Percentiles rank a stretch among this genome's conserved stretches.
These are phyloP conservation scores for Lomographa bimaculata DNA, from an alignment of 2,888 invertebrate genomes.

Conservation along the genomic window DNA sequence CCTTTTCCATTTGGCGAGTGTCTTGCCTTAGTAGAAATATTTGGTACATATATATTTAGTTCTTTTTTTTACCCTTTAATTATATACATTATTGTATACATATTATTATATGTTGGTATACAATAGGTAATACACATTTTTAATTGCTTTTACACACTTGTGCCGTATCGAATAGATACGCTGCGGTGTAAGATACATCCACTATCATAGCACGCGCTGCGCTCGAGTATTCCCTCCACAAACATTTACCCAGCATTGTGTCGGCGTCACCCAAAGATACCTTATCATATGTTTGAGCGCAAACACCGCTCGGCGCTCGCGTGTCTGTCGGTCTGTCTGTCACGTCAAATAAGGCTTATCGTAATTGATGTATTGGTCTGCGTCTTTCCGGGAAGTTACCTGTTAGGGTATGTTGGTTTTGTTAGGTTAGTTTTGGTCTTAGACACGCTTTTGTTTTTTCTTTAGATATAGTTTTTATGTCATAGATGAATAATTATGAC, in stretches of 20 bases:
- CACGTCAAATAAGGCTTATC: slow-evolving; percentile 58
- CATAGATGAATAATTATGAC: no score
- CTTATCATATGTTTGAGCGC: slow-evolving; percentile 79
- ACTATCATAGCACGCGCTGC: slow-evolving; percentile 65
- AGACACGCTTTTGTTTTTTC: slow-evolving; percentile 9
- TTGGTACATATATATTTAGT: no score
- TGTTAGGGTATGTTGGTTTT: slow-evolving; percentile 28
- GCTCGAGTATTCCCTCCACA: slow-evolving; percentile 71
- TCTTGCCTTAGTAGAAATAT: no score
- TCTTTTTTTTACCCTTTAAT: no score
- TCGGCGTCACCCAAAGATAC: slow-evolving; percentile 76
- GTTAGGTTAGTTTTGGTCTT: slow-evolving; percentile 16
- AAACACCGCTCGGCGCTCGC: slow-evolving; percentile 73
- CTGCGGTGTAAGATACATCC: slow-evolving; percentile 49
- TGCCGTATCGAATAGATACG: no score
- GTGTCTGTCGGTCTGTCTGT: slow-evolving; percentile 74
- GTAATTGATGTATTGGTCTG: slow-evolving; percentile 72
- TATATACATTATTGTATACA: no score
- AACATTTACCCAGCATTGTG: slow-evolving; percentile 79
- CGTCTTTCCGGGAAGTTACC: slow-evolving; percentile 65
- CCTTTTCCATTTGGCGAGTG: no score
- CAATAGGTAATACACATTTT: no score
- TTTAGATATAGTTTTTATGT: no score
- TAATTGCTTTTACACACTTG: no score
- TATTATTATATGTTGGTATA: no score